Conservation (phyloP, 53 echinoderm and acorn worm species). For the Holothuria scabra region DNA sequence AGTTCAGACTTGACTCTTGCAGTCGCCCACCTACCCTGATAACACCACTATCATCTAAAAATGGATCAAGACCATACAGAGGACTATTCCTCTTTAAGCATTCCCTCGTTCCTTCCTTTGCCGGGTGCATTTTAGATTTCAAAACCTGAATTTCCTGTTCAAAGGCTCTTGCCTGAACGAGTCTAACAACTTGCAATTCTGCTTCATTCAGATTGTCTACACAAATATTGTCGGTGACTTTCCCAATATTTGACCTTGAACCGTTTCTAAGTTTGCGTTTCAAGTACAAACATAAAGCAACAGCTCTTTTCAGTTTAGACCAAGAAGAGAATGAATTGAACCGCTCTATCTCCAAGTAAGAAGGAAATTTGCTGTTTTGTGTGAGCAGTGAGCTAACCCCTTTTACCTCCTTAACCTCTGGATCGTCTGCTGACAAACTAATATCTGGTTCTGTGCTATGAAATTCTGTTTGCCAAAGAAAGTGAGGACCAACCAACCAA, state of each 20-base stretch:
- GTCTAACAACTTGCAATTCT: too few relatives aligned
- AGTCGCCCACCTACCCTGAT: conserved; percentile 36
- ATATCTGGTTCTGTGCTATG: neutral
- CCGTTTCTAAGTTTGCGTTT: neutral
- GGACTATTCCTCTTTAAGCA: neutral
- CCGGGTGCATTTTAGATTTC: too few relatives aligned
- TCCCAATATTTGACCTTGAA: neutral
- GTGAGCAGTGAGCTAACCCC: neutral
- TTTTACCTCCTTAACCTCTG: conserved; percentile 5
- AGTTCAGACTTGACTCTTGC: neutral
- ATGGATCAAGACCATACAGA: too few relatives aligned
- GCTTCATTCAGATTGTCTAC: too few relatives aligned
- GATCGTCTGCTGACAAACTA: neutral
- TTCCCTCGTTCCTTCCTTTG: too few relatives aligned
- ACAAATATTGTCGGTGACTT: neutral
- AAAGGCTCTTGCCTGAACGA: conserved; percentile 9
- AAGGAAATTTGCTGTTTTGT: neutral
- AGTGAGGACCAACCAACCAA: conserved; percentile 59
- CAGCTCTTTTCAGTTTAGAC: neutral
- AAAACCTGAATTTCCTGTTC: neutral
- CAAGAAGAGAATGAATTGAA: neutral
- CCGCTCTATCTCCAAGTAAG: neutral
- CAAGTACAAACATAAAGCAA: conserved; percentile 3
- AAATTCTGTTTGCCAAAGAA: conserved; percentile 28
- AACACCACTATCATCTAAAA: neutral